Conservation (phyloP, 2,113 vertebrate species). For the Melospiza georgiana region DNA sequence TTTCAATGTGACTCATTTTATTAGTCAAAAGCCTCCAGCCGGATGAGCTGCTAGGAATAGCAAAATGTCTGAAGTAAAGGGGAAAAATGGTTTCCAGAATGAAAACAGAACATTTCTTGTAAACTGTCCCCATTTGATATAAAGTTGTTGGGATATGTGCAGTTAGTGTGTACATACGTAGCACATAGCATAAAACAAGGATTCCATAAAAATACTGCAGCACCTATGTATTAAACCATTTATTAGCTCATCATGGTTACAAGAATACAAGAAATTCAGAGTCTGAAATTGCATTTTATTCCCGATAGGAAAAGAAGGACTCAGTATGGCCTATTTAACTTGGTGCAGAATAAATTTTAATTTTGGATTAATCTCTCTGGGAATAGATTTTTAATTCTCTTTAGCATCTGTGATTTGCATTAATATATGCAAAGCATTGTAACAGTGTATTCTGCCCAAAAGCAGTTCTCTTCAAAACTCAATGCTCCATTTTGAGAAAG, state of each 20-base stretch:
- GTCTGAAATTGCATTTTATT: not conserved
- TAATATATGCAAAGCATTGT: conserved; percentile 20
- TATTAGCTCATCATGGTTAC: not conserved
- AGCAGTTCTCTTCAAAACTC: not conserved
- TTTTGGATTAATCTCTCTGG: conserved; percentile 25
- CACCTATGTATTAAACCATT: not conserved
- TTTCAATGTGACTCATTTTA: not conserved
- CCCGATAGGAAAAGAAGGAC: not conserved
- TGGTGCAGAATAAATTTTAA: not conserved
- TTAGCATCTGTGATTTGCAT: not conserved
- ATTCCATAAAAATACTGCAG: not conserved
- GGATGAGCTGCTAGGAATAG: not conserved
- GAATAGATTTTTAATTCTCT: not conserved
- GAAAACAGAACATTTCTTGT: not conserved
- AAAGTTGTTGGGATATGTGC: not conserved
- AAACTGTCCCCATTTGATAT: not conserved
- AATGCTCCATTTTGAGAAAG: not conserved
- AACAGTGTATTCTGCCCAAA: not conserved
- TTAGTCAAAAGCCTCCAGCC: not conserved
- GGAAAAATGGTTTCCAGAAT: not conserved
- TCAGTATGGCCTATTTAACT: not conserved
- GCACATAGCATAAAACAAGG: not conserved
- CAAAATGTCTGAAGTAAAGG: not conserved
- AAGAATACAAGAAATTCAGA: not conserved
- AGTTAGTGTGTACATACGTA: not conserved